Evolutionary conservation across 2,797 vertebrate species (phyloP).

Genomic region (Phoebastria nigripes): DNA sequence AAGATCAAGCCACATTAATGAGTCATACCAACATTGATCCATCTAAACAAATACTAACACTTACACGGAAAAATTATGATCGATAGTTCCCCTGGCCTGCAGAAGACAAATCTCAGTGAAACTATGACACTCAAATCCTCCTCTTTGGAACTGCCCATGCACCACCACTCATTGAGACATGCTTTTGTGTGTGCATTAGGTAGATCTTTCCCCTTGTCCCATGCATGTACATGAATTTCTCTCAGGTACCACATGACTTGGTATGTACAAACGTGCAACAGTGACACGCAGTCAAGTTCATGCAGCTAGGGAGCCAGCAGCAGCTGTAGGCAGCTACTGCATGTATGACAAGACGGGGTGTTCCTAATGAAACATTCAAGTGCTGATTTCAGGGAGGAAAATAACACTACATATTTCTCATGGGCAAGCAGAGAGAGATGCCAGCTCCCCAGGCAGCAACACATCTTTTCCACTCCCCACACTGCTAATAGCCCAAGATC

Average conservation of each 20-base stretch:
- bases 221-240: background rate
- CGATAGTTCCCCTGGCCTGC: background rate
- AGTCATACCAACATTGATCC: background rate
- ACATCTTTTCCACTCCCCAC: background rate
- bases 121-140: background rate
- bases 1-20: background rate
- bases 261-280: background rate
- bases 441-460: background rate
- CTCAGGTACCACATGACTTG: background rate
- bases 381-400: background rate
- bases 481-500: background rate
- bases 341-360: background rate
- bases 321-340: background rate
- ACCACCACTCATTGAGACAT: background rate
- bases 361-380: background rate
- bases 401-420: background rate
- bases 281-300: background rate
- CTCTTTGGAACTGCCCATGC: background rate
- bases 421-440: background rate
- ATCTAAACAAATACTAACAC: background rate
- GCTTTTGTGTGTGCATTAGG: background rate
- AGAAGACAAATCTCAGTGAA: background rate
- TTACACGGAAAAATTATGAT: background rate
- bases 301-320: background rate
- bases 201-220: background rate